phyloP scores from a whole-genome alignment of 2,888 invertebrate genomes.

The Diadegma fenestrale region DNA sequence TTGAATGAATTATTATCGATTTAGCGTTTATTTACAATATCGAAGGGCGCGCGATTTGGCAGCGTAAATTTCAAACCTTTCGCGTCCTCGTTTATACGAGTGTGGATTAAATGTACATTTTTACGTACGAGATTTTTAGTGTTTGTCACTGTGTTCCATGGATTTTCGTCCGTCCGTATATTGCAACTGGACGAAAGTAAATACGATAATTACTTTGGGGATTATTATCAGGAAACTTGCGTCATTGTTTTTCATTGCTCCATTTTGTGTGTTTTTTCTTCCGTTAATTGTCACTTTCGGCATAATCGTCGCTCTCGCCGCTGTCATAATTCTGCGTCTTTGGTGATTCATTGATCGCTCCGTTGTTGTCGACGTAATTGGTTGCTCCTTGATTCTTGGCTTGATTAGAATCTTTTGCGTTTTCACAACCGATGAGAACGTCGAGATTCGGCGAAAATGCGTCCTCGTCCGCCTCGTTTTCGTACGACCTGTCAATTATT shows the following conservation, averaged over 20 bases:
- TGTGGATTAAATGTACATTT: slow-evolving; percentile 69
- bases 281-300: slow-evolving; percentile 82
- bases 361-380: slow-evolving; percentile 50
- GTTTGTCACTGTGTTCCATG: neutral
- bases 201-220: neutral
- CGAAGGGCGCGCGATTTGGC: slow-evolving; percentile 74
- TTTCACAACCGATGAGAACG: slow-evolving; percentile 83
- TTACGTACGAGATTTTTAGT: slow-evolving; percentile 61
- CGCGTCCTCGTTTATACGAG: slow-evolving; percentile 45
- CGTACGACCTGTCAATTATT: slow-evolving; percentile 76
- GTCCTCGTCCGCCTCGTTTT: slow-evolving; percentile 87
- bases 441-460: slow-evolving; percentile 89
- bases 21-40: slow-evolving; percentile 78
- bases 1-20: slow-evolving; percentile 75
- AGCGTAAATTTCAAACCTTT: slow-evolving; percentile 45
- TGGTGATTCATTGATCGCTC: slow-evolving; percentile 65
- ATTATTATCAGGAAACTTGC: neutral
- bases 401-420: slow-evolving; percentile 47
- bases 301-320: slow-evolving; percentile 83
- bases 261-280: neutral
- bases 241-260: neutral
- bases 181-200: neutral
- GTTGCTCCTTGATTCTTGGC: slow-evolving; percentile 43
- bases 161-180: neutral
- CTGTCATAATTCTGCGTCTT: slow-evolving; percentile 80